These are phyloP conservation scores for Bovichtus diacanthus DNA, from an alignment of 2,797 vertebrate genomes.

Conservation along the genomic window DNA sequence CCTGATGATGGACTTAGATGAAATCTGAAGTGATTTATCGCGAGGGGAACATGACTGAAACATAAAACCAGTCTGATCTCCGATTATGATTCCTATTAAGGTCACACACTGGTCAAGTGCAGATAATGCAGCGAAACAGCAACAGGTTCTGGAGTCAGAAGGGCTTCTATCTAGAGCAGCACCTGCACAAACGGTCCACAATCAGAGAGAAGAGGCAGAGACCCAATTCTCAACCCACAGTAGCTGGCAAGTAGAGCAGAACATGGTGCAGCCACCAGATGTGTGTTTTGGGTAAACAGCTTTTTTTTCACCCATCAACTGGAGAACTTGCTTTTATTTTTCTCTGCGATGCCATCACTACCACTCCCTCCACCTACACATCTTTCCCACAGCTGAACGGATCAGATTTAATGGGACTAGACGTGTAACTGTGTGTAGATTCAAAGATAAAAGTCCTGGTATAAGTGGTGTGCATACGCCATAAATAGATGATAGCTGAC, in stretches of 20 bases:
- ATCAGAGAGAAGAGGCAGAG: not conserved
- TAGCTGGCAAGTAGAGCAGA: not conserved
- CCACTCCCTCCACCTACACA: constrained; percentile 23
- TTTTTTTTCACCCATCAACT: constrained; percentile 7
- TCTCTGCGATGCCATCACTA: not conserved
- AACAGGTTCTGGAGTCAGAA: not conserved
- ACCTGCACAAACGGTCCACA: not conserved
- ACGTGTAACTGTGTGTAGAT: constrained; percentile 1
- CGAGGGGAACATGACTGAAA: not conserved
- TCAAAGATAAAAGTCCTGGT: constrained; percentile 2
- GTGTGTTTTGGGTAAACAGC: constrained; percentile 5
- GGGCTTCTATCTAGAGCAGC: not conserved
- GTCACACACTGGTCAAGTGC: not conserved
- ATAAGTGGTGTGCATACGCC: not conserved
- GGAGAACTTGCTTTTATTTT: not conserved
- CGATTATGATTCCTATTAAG: not conserved
- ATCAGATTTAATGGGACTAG: not conserved
- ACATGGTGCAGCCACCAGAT: not conserved
- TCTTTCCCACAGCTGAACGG: not conserved
- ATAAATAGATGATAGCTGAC: constrained; percentile 27
- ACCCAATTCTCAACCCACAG: not conserved
- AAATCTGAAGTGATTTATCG: not conserved
- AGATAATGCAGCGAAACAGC: not conserved
- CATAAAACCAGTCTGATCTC: not conserved
- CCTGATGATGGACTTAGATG: not conserved